These are phyloP conservation scores for Paralvinella palmiformis DNA, from an alignment of 1,140 invertebrate genomes.

Conservation along the genomic window DNA sequence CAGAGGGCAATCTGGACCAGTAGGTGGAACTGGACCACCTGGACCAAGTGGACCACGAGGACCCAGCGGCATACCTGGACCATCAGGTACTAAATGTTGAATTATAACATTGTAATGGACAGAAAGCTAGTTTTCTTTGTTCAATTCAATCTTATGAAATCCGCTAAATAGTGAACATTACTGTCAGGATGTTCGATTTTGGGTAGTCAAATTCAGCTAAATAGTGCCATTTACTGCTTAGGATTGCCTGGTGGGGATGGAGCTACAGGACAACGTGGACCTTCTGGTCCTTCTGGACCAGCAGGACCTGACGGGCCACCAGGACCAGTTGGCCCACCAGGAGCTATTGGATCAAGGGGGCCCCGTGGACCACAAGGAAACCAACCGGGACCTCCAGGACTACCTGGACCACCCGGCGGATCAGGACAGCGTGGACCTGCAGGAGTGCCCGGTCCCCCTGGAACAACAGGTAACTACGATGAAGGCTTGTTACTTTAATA, in stretches of 20 bases:
- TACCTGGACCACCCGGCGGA: conserved; percentile 29
- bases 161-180: too few species aligned
- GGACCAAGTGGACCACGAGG: conserved; percentile 1
- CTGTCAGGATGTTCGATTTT: too few species aligned
- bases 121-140: too few species aligned
- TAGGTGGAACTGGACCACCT: not conserved
- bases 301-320: conserved; percentile 21
- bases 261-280: too few species aligned
- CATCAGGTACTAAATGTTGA: not conserved
- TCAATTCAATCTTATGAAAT: too few species aligned
- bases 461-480: conserved; percentile 19
- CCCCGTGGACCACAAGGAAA: conserved; percentile 9
- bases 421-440: conserved; percentile 33
- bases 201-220: too few species aligned
- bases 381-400: conserved; percentile 28
- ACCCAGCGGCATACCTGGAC: not conserved
- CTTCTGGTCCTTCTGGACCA: conserved; percentile 21
- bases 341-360: conserved; percentile 37
- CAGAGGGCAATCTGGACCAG: not conserved
- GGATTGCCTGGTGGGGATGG: too few species aligned
- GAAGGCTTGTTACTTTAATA: conserved; percentile 11
- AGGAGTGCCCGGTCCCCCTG: conserved; percentile 36
- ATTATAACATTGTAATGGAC: too few species aligned
- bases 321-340: conserved; percentile 27
- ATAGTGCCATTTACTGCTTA: too few species aligned